A percentile compares a stretch with the other conserved stretches of the same genome.
Evolutionary conservation across 2,113 vertebrate species (phyloP).

Genomic region (Pseudonaja textilis): DNA sequence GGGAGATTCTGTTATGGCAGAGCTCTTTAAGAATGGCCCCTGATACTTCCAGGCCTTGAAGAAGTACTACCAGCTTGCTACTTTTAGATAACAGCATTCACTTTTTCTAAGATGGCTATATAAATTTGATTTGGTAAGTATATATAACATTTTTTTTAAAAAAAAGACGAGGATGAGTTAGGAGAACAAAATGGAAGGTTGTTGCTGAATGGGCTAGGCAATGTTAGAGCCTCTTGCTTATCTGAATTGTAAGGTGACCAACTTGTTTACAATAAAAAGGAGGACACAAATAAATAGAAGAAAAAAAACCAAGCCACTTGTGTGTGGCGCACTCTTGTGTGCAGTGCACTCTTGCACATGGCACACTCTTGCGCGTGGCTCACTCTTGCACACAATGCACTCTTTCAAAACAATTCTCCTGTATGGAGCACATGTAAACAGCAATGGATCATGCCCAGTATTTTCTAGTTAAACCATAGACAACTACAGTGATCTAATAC

Average conservation of each 20-base stretch:
- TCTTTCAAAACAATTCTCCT: too few species aligned
- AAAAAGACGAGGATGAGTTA: neutral
- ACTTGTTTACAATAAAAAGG: too few species aligned
- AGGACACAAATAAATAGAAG: too few species aligned
- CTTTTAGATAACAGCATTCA: neutral
- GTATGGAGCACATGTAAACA: too few species aligned
- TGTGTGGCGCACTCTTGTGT: too few species aligned
- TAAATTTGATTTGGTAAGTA: neutral
- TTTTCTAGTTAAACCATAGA: too few species aligned
- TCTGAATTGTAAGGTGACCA: neutral
- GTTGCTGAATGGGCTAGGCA: neutral
- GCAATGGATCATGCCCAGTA: too few species aligned
- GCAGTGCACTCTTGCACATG: too few species aligned
- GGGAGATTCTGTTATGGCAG: neutral
- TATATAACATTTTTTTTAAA: neutral
- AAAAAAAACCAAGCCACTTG: too few species aligned
- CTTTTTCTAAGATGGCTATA: neutral
- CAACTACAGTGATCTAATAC: too few species aligned
- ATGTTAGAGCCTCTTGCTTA: neutral
- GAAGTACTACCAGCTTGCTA: neutral
- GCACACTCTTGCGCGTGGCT: too few species aligned
- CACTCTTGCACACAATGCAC: too few species aligned
- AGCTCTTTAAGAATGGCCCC: neutral
- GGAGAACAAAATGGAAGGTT: neutral
- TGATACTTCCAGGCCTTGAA: neutral